phyloP scores from a whole-genome alignment of 1,140 invertebrate species.

The Agrypnia vestita region DNA sequence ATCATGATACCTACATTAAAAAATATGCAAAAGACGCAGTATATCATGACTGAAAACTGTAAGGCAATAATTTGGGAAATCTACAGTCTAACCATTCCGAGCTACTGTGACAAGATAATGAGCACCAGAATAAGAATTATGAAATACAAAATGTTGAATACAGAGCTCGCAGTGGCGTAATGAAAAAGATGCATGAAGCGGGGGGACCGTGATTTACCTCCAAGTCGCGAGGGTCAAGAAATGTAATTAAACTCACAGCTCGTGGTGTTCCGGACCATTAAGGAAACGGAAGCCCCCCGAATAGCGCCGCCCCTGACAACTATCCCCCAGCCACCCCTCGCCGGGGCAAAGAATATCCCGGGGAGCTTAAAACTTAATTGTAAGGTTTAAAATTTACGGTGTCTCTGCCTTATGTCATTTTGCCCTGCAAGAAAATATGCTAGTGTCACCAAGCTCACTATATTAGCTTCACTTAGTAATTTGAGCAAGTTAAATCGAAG shows the following conservation, averaged over 20 bases:
- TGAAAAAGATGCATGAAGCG: not conserved
- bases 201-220: constrained; percentile 54
- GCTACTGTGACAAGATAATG: no score
- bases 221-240: constrained; percentile 57
- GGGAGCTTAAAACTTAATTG: constrained; percentile 59
- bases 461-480: not conserved
- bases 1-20: no score
- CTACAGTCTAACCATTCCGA: no score
- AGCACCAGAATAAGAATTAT: no score
- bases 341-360: constrained; percentile 48
- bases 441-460: not conserved
- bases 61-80: no score
- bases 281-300: constrained; percentile 20
- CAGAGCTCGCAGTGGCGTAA: not conserved
- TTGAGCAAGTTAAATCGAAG: no score
- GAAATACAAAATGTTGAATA: not conserved
- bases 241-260: constrained; percentile 59
- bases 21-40: no score
- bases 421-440: not conserved
- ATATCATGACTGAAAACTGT: no score
- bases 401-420: constrained; percentile 34
- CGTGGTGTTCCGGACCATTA: constrained; percentile 59
- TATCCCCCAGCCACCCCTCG: constrained; percentile 17
- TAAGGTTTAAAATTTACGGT: constrained; percentile 57
- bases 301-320: constrained; percentile 12